A percentile compares a stretch with the other conserved stretches of the same genome.
phyloP scores from a whole-genome alignment of 2,113 vertebrate genomes.

The Romanogobio albipinnatus region DNA sequence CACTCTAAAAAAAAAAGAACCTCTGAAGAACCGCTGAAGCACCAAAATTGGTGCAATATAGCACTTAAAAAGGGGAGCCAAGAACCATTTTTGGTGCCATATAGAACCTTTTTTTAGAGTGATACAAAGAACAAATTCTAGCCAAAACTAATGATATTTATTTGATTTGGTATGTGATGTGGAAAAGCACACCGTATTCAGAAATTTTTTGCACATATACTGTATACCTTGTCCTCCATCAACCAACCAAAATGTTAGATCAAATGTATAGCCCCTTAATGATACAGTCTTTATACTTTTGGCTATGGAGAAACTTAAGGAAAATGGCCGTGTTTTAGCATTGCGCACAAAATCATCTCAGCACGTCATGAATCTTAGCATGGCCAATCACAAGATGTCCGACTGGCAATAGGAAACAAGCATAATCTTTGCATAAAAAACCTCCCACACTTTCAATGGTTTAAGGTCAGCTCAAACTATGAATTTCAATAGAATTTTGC shows the following conservation, averaged over 20 bases:
- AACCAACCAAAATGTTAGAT: neutral
- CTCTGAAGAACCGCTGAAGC: no score
- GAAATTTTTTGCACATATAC: neutral
- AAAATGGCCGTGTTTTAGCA: neutral
- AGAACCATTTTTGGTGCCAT: no score
- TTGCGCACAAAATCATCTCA: neutral
- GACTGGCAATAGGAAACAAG: neutral
- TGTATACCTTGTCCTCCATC: neutral
- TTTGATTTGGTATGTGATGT: neutral
- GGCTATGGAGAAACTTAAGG: neutral
- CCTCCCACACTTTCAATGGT: neutral
- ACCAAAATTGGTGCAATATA: no score
- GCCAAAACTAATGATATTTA: neutral
- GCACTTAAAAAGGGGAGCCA: no score
- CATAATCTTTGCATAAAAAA: neutral
- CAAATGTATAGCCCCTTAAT: neutral
- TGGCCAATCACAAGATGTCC: constrained; percentile 7
- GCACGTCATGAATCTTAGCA: constrained; percentile 9
- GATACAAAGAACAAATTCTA: constrained; percentile 4
- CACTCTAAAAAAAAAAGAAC: no score
- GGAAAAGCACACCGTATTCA: neutral
- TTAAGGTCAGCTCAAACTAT: neutral
- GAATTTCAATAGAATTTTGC: constrained; percentile 8
- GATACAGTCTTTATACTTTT: neutral
- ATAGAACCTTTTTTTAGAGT: no score